phyloP scores from a whole-genome alignment of 2,797 vertebrate species.

The Pelochelys cantorii region DNA sequence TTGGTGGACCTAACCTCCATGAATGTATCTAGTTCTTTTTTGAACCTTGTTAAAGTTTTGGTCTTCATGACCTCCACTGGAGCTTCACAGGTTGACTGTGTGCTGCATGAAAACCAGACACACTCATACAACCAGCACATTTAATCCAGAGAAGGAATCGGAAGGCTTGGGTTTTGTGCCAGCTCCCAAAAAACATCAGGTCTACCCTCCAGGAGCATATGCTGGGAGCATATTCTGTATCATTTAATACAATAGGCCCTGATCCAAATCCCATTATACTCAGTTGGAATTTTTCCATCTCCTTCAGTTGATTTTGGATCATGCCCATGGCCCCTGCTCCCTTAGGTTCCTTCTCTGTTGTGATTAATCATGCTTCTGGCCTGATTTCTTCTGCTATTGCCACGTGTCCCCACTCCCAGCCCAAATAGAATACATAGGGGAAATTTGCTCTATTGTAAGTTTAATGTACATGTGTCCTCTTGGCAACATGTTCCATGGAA shows the following conservation, averaged over 20 bases:
- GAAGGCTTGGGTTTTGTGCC: neutral
- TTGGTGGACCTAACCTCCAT: no score
- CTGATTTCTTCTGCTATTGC: accelerated
- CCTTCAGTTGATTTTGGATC: neutral
- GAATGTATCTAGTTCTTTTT: no score
- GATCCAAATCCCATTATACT: neutral
- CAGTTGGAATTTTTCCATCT: neutral
- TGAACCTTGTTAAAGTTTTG: no score
- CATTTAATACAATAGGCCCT: neutral
- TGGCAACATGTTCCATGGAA: neutral
- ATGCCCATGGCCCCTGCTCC: neutral
- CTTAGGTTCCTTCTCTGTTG: neutral
- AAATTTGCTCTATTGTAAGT: neutral
- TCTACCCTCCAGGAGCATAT: neutral
- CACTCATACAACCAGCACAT: neutral
- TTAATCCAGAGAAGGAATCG: neutral
- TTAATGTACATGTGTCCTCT: neutral
- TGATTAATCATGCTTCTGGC: neutral
- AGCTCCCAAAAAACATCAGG: neutral
- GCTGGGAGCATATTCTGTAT: neutral
- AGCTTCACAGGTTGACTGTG: no score
- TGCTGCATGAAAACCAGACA: neutral
- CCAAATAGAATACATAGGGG: neutral
- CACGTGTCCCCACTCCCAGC: neutral
- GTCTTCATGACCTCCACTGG: no score